Percentiles rank a stretch among this genome's conserved stretches.
These are phyloP conservation scores for Vulpes ferrilata DNA, from an alignment of 2,113 vertebrate species.

Conservation along the genomic window DNA sequence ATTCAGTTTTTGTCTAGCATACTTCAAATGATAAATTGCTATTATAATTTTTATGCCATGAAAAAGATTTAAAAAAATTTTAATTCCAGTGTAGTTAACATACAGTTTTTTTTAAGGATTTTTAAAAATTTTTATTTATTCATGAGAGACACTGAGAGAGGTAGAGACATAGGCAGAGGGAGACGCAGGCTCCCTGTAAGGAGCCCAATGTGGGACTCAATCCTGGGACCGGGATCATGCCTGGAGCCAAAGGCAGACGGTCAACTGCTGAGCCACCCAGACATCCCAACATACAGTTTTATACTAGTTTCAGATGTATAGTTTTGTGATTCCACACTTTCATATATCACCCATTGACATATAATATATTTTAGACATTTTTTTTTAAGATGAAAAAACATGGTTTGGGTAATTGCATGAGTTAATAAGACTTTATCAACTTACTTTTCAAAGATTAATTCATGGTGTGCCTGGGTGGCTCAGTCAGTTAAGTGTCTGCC, in stretches of 20 bases:
- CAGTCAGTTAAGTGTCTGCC: too few species aligned
- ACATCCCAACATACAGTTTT: background rate
- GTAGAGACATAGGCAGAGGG: background rate
- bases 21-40: constrained; percentile 34
- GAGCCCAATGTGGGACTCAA: background rate
- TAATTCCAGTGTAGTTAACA: too few species aligned
- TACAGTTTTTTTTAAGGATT: background rate
- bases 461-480: background rate
- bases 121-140: background rate
- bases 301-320: background rate
- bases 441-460: constrained; percentile 55
- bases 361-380: background rate
- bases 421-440: background rate
- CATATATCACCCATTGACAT: background rate
- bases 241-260: background rate
- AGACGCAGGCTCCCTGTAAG: background rate
- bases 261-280: background rate
- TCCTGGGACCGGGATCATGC: background rate
- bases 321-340: background rate
- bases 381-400: constrained; percentile 5
- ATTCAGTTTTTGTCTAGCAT: background rate
- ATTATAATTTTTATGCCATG: constrained; percentile 54
- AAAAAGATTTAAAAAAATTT: background rate
- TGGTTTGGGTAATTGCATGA: constrained; percentile 3
- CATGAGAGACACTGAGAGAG: background rate